A percentile compares a stretch with the other conserved stretches of the same genome.
These are phyloP conservation scores for Leptopilina syphax DNA, from an alignment of 2,888 invertebrate species.

Conservation along the genomic window DNA sequence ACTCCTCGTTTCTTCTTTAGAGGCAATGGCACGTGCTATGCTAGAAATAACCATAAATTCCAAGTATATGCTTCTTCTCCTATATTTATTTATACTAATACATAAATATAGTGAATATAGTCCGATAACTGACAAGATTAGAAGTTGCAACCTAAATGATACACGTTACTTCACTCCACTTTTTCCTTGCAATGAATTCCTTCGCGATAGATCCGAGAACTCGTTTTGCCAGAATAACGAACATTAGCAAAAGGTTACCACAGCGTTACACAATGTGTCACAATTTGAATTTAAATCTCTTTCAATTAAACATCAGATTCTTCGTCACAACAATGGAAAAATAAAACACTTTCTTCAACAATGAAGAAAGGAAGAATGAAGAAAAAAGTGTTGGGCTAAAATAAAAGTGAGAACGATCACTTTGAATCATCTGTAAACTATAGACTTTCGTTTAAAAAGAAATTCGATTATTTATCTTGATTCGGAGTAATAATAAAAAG, in stretches of 20 bases:
- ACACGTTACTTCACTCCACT: slow-evolving; percentile 33
- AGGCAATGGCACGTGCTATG: slow-evolving; percentile 31
- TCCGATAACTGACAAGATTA: slow-evolving; percentile 24
- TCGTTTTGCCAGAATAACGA: slow-evolving; percentile 26
- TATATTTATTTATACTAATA: slow-evolving; percentile 20
- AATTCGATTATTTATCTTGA: no score
- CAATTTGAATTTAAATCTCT: background rate
- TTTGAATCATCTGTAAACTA: no score
- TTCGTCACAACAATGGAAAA: background rate
- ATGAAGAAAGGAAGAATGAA: no score
- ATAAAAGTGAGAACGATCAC: no score
- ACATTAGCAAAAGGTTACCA: background rate
- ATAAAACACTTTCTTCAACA: background rate
- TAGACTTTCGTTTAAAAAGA: no score
- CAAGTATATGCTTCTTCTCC: slow-evolving; percentile 5
- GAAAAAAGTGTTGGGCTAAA: no score
- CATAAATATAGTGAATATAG: background rate
- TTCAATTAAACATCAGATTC: background rate
- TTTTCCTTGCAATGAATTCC: background rate
- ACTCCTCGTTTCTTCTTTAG: slow-evolving; percentile 19
- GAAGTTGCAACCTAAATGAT: slow-evolving; percentile 37
- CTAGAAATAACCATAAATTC: slow-evolving; percentile 37
- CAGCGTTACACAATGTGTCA: background rate
- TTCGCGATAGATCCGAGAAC: slow-evolving; percentile 3
- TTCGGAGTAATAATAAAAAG: no score